Base-by-base conservation (phyloP, 2,113 vertebrate species). In the Alosa alosa region DNA sequence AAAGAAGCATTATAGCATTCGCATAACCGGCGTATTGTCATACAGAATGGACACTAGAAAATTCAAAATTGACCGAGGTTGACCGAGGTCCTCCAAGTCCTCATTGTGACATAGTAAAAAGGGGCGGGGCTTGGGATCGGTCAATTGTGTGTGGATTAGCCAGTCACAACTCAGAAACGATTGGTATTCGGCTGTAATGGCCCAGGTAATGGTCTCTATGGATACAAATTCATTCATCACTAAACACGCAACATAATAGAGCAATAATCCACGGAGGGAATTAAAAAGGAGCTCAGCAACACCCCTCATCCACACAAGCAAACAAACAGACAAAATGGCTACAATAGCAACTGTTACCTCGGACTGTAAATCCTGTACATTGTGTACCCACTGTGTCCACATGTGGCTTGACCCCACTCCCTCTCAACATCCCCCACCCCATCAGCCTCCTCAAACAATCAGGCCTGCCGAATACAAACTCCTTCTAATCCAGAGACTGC, bases 81-180 rank as follows among this genome's bases (percentile, higher is more conserved):
- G n/a, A n/a, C n/a, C n/a, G n/a, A n/a, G n/a, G n/a, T n/a, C n/a
- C n/a, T n/a, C n/a, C n/a, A n/a, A n/a, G n/a, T n/a, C n/a, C n/a
- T n/a, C n/a, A n/a, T n/a, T n/a, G n/a, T n/a, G n/a, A n/a, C n/a
- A n/a, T n/a, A n/a, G n/a, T n/a, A n/a, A n/a, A n/a, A n/a, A n/a
- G n/a, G n/a, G n/a, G n/a, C n/a, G n/a, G n/a, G n/a, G n/a, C n/a
- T n/a, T n/a, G n/a, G n/a, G n/a, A n/a, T n/a, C n/a, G n/a, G n/a
- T n/a, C n/a, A n/a, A n/a, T 78, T 78, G 11, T 3, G 91, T 89
- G 90, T 89, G 86, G 88, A 93, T 91, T 88, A 90, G 86, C 84
- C 84, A 68, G 84, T 83, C 60, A 47, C 87, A 89, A 78, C 31
- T 60, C 25, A 36, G 13, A 78, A 13, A 36, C 25, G 39, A 78